A percentile compares a stretch with the other conserved stretches of the same genome.
Evolutionary conservation across 2,113 vertebrate genomes (phyloP).

Genomic region (Deroptyus accipitrinus): DNA sequence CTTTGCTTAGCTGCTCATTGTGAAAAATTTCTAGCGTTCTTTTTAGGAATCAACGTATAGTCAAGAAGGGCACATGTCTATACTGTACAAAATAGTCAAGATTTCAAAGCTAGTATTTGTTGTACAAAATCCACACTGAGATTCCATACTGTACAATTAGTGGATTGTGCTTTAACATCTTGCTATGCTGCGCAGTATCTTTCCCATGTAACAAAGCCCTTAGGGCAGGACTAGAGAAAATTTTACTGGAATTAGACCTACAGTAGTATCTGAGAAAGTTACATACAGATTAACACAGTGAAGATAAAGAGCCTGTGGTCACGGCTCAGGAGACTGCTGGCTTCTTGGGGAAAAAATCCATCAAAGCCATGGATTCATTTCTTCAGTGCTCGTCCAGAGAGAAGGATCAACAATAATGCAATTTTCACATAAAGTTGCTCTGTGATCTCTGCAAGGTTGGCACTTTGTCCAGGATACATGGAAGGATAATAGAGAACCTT

Average conservation of each 20-base stretch:
- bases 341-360: not conserved
- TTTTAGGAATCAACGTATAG: not conserved
- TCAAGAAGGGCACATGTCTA: not conserved
- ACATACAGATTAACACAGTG: not conserved
- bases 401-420: not conserved
- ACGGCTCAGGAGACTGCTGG: not conserved
- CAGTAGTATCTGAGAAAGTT: not conserved
- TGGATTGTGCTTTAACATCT: not conserved
- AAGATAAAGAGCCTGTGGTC: not conserved
- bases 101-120: not conserved
- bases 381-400: not conserved
- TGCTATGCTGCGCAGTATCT: accelerated
- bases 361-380: not conserved
- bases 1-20: not conserved
- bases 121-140: not conserved
- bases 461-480: not conserved
- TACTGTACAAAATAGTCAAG: not conserved
- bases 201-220: not conserved
- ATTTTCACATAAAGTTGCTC: not conserved
- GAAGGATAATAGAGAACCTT: not conserved
- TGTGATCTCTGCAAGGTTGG: not conserved
- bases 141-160: not conserved
- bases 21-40: not conserved
- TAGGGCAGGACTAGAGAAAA: not conserved
- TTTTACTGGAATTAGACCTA: not conserved